Percentiles rank a stretch among this genome's conserved stretches.
These are phyloP conservation scores for Poecilia velifera DNA, from an alignment of 2,797 vertebrate species.

Conservation along the genomic window DNA sequence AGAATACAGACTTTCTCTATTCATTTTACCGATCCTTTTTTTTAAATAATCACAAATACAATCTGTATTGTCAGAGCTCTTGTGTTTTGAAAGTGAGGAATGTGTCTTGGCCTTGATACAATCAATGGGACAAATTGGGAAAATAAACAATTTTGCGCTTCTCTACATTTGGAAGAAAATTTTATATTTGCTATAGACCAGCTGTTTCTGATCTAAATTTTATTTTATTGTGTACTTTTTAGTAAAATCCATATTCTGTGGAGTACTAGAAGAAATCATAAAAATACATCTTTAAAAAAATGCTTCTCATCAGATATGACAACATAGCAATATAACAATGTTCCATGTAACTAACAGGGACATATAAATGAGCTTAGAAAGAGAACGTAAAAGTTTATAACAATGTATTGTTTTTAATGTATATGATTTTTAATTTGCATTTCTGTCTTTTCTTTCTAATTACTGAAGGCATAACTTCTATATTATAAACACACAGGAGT, in stretches of 20 bases:
- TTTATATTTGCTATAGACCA: not conserved
- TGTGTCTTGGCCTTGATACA: conserved; percentile 14
- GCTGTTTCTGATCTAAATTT: not conserved
- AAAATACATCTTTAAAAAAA: not conserved
- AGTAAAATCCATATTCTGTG: not conserved
- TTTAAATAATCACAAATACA: not conserved
- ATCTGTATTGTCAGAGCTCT: conserved; percentile 73
- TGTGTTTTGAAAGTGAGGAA: conserved; percentile 84
- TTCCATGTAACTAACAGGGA: not conserved
- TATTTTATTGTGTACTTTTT: not conserved
- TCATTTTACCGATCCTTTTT: not conserved
- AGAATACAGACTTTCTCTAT: not conserved
- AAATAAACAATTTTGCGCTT: not conserved
- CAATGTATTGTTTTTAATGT: not conserved
- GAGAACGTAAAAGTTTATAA: not conserved
- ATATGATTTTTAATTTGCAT: not conserved
- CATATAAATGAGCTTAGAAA: not conserved
- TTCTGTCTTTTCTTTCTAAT: not conserved
- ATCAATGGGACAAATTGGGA: not conserved
- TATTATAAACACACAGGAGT: not conserved
- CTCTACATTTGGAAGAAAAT: not conserved
- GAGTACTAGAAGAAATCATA: not conserved
- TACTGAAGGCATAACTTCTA: not conserved
- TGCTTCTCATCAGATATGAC: not conserved
- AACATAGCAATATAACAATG: not conserved